Conservation (phyloP, 1,140 invertebrate species). For the Frieseomelitta varia region DNA sequence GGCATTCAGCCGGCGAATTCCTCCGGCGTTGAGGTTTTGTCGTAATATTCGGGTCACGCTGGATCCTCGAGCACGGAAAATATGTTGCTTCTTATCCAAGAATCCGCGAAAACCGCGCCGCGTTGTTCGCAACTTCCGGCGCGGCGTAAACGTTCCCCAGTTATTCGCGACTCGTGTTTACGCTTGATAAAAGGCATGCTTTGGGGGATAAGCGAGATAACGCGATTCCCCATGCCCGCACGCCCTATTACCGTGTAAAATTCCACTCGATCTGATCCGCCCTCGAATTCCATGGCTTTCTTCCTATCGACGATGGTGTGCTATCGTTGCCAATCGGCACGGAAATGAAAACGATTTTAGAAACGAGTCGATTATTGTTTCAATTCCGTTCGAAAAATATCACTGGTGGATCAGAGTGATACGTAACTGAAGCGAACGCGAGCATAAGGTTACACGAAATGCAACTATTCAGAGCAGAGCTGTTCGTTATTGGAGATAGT, state of each 20-base stretch:
- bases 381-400: too few species aligned
- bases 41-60: slow-evolving; percentile 50
- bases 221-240: not conserved
- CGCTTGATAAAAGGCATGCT: slow-evolving; percentile 21
- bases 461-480: too few species aligned
- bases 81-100: slow-evolving; percentile 49
- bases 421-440: too few species aligned
- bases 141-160: slow-evolving; percentile 31
- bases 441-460: too few species aligned
- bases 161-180: slow-evolving; percentile 31
- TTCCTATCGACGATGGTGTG: not conserved
- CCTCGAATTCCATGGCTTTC: not conserved
- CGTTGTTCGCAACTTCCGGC: slow-evolving; percentile 20
- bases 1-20: slow-evolving; percentile 51
- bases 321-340: not conserved
- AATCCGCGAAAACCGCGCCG: slow-evolving; percentile 27
- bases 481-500: too few species aligned
- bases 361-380: too few species aligned
- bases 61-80: slow-evolving; percentile 40
- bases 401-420: too few species aligned
- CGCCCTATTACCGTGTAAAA: not conserved
- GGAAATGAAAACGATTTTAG: not conserved
- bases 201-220: slow-evolving; percentile 4
- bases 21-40: slow-evolving; percentile 43
- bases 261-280: not conserved